These are phyloP conservation scores for Tetraneura akinire DNA, from an alignment of 1,140 invertebrate species.

Conservation along the genomic window DNA sequence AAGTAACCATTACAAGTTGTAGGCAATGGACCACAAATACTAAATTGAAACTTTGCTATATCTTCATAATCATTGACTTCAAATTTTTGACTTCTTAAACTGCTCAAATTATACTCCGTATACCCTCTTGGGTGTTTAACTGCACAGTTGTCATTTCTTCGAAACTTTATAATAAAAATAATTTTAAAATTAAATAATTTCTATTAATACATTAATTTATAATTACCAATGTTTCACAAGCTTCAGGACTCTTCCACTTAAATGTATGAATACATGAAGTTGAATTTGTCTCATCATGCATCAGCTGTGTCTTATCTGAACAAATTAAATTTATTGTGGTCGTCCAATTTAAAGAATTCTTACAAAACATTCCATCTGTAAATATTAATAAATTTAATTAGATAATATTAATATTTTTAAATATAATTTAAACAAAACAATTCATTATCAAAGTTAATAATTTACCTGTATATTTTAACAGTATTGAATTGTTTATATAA, in stretches of 20 bases:
- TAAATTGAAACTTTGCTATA: background rate
- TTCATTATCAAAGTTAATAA: background rate
- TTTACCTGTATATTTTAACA: constrained; percentile 29
- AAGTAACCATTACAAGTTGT: constrained; percentile 32
- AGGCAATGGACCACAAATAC: constrained; percentile 32
- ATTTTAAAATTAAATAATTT: background rate
- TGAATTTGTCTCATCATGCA: background rate
- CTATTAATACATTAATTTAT: background rate
- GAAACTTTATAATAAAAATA: constrained; percentile 33
- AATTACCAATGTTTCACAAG: constrained; percentile 25
- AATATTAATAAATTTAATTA: background rate
- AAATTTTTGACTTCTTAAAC: constrained; percentile 5
- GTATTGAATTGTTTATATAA: background rate
- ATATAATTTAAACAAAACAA: background rate
- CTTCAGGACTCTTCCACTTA: constrained; percentile 5
- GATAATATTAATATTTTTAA: background rate
- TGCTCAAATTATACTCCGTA: background rate
- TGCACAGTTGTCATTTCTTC: background rate
- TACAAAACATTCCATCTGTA: constrained; percentile 8
- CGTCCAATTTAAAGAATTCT: constrained; percentile 9
- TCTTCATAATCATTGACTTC: constrained; percentile 13
- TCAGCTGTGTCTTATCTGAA: constrained; percentile 4
- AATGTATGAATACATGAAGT: background rate
- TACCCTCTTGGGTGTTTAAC: background rate
- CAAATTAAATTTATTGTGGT: constrained; percentile 22